These are phyloP conservation scores for Protophormia terraenovae DNA, from an alignment of 2,888 invertebrate genomes.

Conservation along the genomic window DNA sequence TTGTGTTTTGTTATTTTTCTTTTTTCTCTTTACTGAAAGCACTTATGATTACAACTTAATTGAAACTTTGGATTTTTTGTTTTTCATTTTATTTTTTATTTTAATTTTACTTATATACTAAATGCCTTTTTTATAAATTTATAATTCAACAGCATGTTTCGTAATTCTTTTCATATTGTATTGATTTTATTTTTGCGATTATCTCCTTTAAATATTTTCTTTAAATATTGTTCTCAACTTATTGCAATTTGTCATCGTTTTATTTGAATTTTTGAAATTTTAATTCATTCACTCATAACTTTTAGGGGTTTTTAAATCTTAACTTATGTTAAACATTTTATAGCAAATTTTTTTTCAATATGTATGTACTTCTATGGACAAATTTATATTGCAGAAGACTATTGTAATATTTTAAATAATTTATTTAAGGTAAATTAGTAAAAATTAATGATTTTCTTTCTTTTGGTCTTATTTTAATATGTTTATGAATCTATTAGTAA, in stretches of 20 bases:
- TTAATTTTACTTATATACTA: constrained; percentile 30
- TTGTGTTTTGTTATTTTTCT: constrained; percentile 44
- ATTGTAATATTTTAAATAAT: not conserved
- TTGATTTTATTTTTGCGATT: constrained; percentile 43
- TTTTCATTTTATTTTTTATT: constrained; percentile 2
- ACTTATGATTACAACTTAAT: constrained; percentile 67
- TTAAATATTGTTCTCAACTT: constrained; percentile 59
- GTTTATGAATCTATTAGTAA: constrained; percentile 36
- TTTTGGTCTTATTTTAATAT: not conserved
- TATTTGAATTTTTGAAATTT: constrained; percentile 6
- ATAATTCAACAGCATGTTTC: constrained; percentile 53
- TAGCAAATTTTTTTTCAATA: not conserved
- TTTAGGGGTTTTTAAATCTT: not conserved
- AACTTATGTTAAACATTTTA: not conserved
- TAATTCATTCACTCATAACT: constrained; percentile 32
- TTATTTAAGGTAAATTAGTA: too few relatives aligned
- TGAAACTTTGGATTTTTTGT: constrained; percentile 61
- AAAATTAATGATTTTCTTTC: not conserved
- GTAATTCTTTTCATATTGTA: constrained; percentile 29
- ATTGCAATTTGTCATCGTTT: constrained; percentile 57
- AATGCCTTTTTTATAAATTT: constrained; percentile 26
- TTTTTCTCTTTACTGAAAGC: constrained; percentile 57
- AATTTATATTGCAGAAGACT: constrained; percentile 18
- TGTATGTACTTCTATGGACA: constrained; percentile 6
- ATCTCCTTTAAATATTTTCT: constrained; percentile 47